Base-by-base conservation (phyloP, 1,140 invertebrate species). In the Aphidius gifuensis region DNA sequence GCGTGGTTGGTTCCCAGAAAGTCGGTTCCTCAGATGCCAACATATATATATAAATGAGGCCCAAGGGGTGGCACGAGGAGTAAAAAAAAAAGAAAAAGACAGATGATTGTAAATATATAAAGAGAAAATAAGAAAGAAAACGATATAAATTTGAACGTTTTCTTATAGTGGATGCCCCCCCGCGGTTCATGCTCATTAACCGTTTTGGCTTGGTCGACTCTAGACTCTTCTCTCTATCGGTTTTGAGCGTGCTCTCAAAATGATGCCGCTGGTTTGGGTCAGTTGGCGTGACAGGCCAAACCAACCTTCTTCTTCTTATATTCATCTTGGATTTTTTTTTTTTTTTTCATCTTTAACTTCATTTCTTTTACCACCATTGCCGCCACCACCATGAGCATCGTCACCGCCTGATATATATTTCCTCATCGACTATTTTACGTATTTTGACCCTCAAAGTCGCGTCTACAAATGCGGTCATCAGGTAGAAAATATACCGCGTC, bases 401-500 rank as follows among this genome's bases (percentile, higher is more conserved):
- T 32, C 23, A 32, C 23, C 23, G 23, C 4, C 23, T 4, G 4
- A 32, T 32, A 32, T 32, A 32, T 4, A 32, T 32, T 57, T 23
- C 6, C 39, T 44, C 54, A 16, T 49, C 40, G 38, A 38, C 39
- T 60, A 43, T 45, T 16, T 16, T 16, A 16, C 16, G 16, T 16
- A 16, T 16, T 54, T 57, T 16, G 39, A 7, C 58, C 43, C 39
- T 32, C 23, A 32, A 32, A 32, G 23, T 32, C 23, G 4, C 23
- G 4, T 32, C 23, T 32, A 16, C 47, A 60, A 38, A 48, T 44
- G 58, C 55, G 69, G 57, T 74, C 71, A 77, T 77, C 78, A 80
- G 79, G 79, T 80, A 81, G 79, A 76, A 79, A 79, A 80, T 74
- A 65, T 40, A 80, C 78, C 78, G 78, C 78, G 78, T 78, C 78